Conservation (phyloP, 2,888 invertebrate genomes). For the Aelia acuminata region DNA sequence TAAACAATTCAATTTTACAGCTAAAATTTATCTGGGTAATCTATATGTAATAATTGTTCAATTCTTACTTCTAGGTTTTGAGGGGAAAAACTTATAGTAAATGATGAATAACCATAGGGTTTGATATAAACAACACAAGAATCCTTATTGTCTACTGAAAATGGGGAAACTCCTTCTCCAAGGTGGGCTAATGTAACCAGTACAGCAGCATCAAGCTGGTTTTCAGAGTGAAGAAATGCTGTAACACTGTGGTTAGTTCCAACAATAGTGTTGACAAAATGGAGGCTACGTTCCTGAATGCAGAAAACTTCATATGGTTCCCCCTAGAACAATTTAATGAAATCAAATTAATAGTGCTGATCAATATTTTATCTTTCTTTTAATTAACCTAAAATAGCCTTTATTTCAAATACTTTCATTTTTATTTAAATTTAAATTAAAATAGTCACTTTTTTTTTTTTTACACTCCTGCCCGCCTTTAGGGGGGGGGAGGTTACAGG, state of each 20-base stretch:
- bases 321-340: conserved; percentile 41
- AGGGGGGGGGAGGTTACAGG: too few species aligned
- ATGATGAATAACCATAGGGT: conserved; percentile 29
- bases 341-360: too few species aligned
- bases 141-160: neutral
- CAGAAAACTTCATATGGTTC: conserved; percentile 38
- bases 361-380: too few species aligned
- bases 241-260: neutral
- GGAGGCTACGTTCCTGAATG: neutral
- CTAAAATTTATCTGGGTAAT: neutral
- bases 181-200: neutral
- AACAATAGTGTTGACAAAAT: neutral
- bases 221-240: conserved; percentile 15
- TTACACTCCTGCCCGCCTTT: too few species aligned
- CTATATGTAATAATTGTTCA: neutral
- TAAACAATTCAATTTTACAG: too few species aligned
- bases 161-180: neutral
- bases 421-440: too few species aligned
- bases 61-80: neutral
- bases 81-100: conserved; percentile 15
- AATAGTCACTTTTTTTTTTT: too few species aligned
- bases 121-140: neutral
- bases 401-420: too few species aligned
- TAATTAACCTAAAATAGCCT: too few species aligned
- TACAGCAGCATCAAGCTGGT: conserved; percentile 16